phyloP scores from a whole-genome alignment of 2,113 vertebrate genomes.

The Oostethus manadensis region DNA sequence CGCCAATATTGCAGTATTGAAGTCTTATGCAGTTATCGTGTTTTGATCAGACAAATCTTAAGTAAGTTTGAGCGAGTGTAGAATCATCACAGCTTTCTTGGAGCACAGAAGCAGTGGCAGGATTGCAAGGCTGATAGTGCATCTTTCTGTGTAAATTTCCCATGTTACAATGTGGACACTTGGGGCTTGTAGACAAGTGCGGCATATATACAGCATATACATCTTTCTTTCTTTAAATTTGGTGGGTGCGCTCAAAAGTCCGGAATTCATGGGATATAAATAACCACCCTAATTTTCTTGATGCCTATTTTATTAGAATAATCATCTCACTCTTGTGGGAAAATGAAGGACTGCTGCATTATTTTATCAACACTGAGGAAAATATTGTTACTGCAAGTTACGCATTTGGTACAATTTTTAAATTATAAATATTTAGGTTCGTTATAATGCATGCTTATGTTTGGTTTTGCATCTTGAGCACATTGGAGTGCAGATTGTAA shows the following conservation, averaged over 20 bases:
- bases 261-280: slow-evolving; percentile 16
- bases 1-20: too few relatives aligned
- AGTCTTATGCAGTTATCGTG: too few relatives aligned
- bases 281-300: slow-evolving; percentile 19
- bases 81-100: too few relatives aligned
- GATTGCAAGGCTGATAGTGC: too few relatives aligned
- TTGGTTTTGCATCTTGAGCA: slow-evolving; percentile 23
- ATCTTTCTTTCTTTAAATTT: too few relatives aligned
- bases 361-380: slow-evolving; percentile 36
- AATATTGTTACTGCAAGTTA: slow-evolving; percentile 55
- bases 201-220: too few relatives aligned
- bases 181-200: too few relatives aligned
- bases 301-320: slow-evolving; percentile 29
- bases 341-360: slow-evolving; percentile 28
- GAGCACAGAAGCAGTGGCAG: too few relatives aligned
- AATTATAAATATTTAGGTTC: slow-evolving; percentile 43
- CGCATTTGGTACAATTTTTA: slow-evolving; percentile 35
- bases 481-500: slow-evolving; percentile 53
- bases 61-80: too few relatives aligned
- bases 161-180: too few relatives aligned
- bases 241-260: background rate
- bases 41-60: too few relatives aligned
- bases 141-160: too few relatives aligned
- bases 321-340: slow-evolving; percentile 18
- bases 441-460: slow-evolving; percentile 40